Conservation (phyloP, 23 tunicate species). For the Halocynthia roretzi region DNA sequence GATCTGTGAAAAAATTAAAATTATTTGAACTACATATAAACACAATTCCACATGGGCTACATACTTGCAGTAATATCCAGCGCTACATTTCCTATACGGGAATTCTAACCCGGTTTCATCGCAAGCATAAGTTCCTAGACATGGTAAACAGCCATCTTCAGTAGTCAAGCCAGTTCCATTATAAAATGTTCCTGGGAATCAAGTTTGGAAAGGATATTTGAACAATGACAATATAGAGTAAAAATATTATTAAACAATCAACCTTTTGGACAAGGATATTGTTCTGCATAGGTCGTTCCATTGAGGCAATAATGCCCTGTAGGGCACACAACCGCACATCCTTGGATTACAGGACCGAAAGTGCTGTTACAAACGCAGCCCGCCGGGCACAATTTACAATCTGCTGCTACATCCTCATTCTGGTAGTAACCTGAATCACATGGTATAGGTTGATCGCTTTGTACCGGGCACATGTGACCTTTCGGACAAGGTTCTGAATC, state of each 20-base stretch:
- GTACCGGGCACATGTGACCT: conserved; percentile 61
- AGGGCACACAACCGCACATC: conserved; percentile 54
- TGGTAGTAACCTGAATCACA: conserved; percentile 87
- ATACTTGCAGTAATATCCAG: conserved; percentile 88
- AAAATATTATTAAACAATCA: background rate
- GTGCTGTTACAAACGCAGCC: conserved; percentile 82
- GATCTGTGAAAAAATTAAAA: conserved; percentile 26
- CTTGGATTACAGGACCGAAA: conserved; percentile 45
- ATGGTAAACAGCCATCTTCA: conserved; percentile 29
- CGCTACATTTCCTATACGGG: conserved; percentile 43
- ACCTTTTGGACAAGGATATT: conserved; percentile 78
- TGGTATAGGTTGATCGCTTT: conserved; percentile 24
- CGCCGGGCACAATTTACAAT: conserved; percentile 68
- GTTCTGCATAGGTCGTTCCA: conserved; percentile 60
- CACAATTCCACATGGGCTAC: background rate
- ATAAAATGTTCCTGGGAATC: conserved; percentile 75
- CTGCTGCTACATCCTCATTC: conserved; percentile 16
- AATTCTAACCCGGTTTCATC: conserved; percentile 49
- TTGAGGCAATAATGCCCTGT: conserved; percentile 73
- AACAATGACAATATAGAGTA: background rate
- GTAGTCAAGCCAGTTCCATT: conserved; percentile 37
- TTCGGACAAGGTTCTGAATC: conserved; percentile 45
- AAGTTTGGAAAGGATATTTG: background rate
- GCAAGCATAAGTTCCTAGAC: conserved; percentile 67
- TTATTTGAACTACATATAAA: background rate